Base-by-base conservation (phyloP, 1,140 invertebrate species). In the Anthonomus grandis region DNA sequence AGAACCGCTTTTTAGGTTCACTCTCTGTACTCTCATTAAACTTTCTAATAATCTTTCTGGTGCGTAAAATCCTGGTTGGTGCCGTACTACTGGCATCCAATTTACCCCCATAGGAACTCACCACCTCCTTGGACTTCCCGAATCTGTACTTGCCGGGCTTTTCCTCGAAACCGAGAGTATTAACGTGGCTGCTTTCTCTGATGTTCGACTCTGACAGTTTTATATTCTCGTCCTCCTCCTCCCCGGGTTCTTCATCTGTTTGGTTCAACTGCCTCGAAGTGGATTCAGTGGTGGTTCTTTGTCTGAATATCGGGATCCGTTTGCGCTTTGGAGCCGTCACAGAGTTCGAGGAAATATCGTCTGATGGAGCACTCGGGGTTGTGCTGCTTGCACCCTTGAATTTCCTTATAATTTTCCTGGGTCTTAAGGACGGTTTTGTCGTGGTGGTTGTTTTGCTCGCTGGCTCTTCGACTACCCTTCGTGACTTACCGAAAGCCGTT, bases 161-260 rank as follows among this genome's bases (percentile, higher is more conserved):
- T 25, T 73, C 68, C 45, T 56, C 58, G 15, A 50, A 6, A n/a
- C 21, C 47, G 39, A 65, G 59, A 34, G 59, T 56, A 19, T 63
- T 69, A 15, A 70, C 52, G 18, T 64, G 54, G 47, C 65, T 72
- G 59, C 77, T 79, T 73, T 81, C 79, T 63, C 75, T 72, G 59
- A 81, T 78, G 42, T 77, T 78, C 60, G 73, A 78, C 70, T 81
- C 79, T 2, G 80, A 81, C 25, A 81, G 61, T 55, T 75, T 71
- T 56, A 81, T 79, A 57, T 79, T 78, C 66, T 81, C 80, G 23
- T 68, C 72, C 69, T 77, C 78, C 49, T 75, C 75, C 5, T 12
- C 63, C n/a, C 57, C 63, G 21, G 21, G 49, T 52, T 77, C 74
- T 17, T 70, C 62, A 38, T 52, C n/a, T 59, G 15, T 55, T 62